A percentile compares a stretch with the other conserved stretches of the same genome.
phyloP scores from a whole-genome alignment of 2,113 vertebrate genomes.

The Ptyas mucosa region DNA sequence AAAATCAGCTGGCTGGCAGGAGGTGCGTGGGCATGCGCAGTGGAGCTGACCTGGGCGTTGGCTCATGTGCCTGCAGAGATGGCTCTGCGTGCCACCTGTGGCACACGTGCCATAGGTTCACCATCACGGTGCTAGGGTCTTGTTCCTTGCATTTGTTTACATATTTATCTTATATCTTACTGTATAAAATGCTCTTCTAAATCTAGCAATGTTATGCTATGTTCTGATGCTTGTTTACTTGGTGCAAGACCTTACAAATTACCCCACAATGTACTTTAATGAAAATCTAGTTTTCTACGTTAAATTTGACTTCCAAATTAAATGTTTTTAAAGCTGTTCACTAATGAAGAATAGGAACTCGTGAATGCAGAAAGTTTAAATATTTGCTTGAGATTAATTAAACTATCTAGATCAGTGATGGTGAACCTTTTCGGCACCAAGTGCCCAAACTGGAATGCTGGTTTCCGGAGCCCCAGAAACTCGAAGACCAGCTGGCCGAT shows the following conservation, averaged over 20 bases:
- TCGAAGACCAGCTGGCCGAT: too few relatives aligned
- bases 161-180: not conserved
- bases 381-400: not conserved
- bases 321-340: not conserved
- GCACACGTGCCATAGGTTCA: too few relatives aligned
- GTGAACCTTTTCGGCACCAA: too few relatives aligned
- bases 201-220: not conserved
- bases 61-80: too few relatives aligned
- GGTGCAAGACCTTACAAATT: not conserved
- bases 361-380: not conserved
- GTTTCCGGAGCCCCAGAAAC: too few relatives aligned
- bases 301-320: not conserved
- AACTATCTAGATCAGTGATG: too few relatives aligned
- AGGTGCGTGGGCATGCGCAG: too few relatives aligned
- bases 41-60: too few relatives aligned
- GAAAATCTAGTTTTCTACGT: not conserved
- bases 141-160: not conserved
- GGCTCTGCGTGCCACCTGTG: too few relatives aligned
- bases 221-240: not conserved
- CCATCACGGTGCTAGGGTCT: not conserved
- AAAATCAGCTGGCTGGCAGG: too few relatives aligned
- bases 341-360: not conserved
- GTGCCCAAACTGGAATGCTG: too few relatives aligned
- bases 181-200: not conserved
- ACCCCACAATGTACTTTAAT: not conserved